Evolutionary conservation across 1,140 invertebrate species (phyloP), one percentile per base, ranked within the genome.

Genomic region (Eulimnadia texana): DNA sequence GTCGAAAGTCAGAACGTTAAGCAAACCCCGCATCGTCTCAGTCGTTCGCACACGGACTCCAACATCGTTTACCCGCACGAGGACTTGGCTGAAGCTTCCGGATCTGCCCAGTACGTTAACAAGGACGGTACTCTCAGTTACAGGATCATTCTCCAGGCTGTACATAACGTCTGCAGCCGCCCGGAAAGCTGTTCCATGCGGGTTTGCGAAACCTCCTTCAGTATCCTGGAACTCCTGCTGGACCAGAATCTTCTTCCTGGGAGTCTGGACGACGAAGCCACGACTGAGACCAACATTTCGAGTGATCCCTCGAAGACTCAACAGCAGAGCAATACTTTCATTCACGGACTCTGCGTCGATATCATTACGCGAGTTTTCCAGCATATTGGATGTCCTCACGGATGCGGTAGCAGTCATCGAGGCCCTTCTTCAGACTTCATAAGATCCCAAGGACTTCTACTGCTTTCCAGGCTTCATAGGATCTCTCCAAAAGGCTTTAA

Each of bases 71-170:
- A 97, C 69, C 79, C 82, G 1, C 84, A 87, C 65, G 86, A 91
- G 66, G 72, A 73, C 52, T 73, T 82, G 58, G 82, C 81, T 2
- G 89, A 95, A 76, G 90, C 90, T 1, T 81, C 91, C 0, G 96
- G 94, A 0, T 91, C 93, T 0, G 74, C 84, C 16, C 82, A 84
- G 71, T 99, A 97, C 67, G 96, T 98, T 27, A 95, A 93, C 27
- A 85, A 86, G 68, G 90, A 97, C 68, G 96, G 96, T 0, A 86
- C 93, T 69, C 84, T 99, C 50, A 89, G 96, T 73, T 82, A 90
- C 64, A 82, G 86, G 72, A 86, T 98, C 9, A 83, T 98, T 1
- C 73, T 99, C 16, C 90, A 91, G 78, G 90, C 87, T 2, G 81
- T 96, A 0, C 91, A 94, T 71, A 82, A 84, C 58, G 83, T 93